Evolutionary conservation across 1,140 invertebrate species (phyloP).

Genomic region (Tenebrio molitor): DNA sequence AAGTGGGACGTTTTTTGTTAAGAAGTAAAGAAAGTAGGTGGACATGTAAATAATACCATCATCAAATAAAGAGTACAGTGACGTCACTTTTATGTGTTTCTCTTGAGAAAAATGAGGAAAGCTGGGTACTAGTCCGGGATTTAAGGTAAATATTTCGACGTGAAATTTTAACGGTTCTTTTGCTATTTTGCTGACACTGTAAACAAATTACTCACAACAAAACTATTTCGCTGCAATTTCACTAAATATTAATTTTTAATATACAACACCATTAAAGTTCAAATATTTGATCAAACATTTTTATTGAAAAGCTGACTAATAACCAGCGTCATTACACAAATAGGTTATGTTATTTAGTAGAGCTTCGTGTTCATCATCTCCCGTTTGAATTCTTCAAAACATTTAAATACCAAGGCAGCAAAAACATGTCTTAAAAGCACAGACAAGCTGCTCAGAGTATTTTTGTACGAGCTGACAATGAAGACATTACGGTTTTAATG

Average conservation of each 20-base stretch:
- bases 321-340: no score
- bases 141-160: constrained; percentile 2
- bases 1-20: constrained; percentile 44
- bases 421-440: no score
- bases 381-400: no score
- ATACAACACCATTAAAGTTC: neutral
- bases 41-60: constrained; percentile 30
- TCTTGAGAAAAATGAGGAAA: constrained; percentile 19
- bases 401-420: no score
- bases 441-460: no score
- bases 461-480: no score
- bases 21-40: constrained; percentile 41
- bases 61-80: constrained; percentile 39
- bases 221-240: neutral
- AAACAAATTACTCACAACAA: constrained; percentile 9
- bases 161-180: constrained; percentile 1
- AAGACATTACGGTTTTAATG: no score
- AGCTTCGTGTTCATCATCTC: no score
- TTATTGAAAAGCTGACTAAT: no score
- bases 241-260: neutral
- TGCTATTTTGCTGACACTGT: neutral
- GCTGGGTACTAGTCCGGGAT: constrained; percentile 11
- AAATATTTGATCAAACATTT: no score
- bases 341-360: no score
- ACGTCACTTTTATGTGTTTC: constrained; percentile 29